Percentiles rank a stretch among this genome's conserved stretches.
Evolutionary conservation across 92 coral and sea anemone genomes (phyloP).

Genomic region (Actinernus sp.): DNA sequence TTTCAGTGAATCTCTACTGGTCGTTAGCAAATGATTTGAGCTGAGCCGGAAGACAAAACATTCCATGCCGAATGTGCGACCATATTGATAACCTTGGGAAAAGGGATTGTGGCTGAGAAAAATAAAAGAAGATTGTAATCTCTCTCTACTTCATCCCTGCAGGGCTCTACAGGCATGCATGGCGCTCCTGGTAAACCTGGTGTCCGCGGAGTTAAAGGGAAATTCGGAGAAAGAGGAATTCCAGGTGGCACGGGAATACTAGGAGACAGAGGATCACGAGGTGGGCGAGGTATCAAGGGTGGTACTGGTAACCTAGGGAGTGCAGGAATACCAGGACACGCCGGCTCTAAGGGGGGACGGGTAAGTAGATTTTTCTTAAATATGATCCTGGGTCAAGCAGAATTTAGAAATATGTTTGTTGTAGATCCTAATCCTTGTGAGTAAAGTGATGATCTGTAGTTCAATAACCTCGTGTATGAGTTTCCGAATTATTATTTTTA

Average conservation of each 20-base stretch:
- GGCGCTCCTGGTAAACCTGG: constrained; percentile 81
- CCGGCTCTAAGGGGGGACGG: constrained; percentile 77
- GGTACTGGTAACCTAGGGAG: constrained; percentile 67
- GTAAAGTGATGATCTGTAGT: too few species aligned
- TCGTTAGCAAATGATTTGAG: too few species aligned
- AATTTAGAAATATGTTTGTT: too few species aligned
- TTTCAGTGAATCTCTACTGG: too few species aligned
- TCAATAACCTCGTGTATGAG: too few species aligned
- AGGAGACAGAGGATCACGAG: constrained; percentile 79
- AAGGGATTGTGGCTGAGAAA: too few species aligned
- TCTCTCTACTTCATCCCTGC: background rate
- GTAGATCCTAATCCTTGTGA: too few species aligned
- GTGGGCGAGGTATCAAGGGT: constrained; percentile 64
- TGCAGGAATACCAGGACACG: constrained; percentile 62
- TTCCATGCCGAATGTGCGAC: too few species aligned
- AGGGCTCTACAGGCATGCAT: constrained; percentile 72
- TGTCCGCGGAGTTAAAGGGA: constrained; percentile 61
- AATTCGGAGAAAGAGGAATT: constrained; percentile 51
- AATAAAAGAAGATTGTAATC: background rate
- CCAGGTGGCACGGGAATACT: constrained; percentile 69
- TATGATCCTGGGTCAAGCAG: background rate
- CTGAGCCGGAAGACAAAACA: too few species aligned
- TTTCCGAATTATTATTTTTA: too few species aligned
- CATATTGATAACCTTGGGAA: too few species aligned
- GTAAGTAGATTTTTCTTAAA: constrained; percentile 16